Conservation (phyloP, 2,797 vertebrate species). For the Otolemur crassicaudatus region DNA sequence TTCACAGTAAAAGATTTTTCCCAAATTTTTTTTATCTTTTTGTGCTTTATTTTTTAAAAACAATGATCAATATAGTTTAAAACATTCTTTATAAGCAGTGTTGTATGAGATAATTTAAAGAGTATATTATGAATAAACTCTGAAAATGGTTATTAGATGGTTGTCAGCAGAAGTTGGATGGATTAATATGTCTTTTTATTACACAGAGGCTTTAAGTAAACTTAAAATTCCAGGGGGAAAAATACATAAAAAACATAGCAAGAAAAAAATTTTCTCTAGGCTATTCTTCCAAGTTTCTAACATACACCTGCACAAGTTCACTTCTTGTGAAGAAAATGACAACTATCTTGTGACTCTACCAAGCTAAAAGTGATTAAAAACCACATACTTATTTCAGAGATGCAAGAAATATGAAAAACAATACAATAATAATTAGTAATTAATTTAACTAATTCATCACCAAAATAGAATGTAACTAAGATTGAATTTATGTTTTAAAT, state of each 20-base stretch:
- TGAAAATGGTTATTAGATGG: neutral
- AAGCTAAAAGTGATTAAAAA: neutral
- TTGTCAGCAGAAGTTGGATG: too few relatives aligned
- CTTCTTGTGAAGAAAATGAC: neutral
- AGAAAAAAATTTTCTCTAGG: neutral
- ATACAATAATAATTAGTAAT: neutral
- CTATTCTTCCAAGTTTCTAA: neutral
- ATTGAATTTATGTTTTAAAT: neutral
- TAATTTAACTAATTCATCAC: neutral
- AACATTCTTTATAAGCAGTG: neutral
- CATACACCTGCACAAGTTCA: accelerated
- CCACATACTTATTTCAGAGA: neutral
- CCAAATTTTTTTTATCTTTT: neutral
- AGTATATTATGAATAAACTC: slow-evolving; percentile 29
- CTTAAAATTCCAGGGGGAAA: neutral
- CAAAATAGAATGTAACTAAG: neutral
- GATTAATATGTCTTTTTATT: neutral
- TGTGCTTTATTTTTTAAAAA: neutral
- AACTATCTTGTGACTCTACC: neutral
- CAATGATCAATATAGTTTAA: slow-evolving; percentile 34
- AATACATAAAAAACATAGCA: slow-evolving; percentile 19
- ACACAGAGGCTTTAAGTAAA: slow-evolving; percentile 37
- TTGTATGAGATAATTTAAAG: slow-evolving; percentile 45
- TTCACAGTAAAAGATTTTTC: slow-evolving; percentile 19
- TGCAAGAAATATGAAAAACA: neutral